Evolutionary conservation across 1,140 invertebrate genomes (phyloP).

Genomic region (Trissolcus basalis): DNA sequence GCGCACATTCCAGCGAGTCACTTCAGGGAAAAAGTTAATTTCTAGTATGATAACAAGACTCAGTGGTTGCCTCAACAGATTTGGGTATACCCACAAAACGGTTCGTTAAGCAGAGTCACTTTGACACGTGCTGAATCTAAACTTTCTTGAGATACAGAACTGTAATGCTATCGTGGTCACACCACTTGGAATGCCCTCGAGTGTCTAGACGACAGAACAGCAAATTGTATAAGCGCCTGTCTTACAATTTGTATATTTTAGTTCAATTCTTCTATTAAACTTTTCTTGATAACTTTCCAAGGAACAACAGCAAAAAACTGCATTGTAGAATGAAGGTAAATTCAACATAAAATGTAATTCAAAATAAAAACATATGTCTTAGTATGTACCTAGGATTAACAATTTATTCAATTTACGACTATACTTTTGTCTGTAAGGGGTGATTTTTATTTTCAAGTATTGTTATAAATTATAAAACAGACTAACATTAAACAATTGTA

Average conservation of each 20-base stretch:
- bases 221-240: constrained; percentile 50
- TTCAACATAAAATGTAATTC: no score
- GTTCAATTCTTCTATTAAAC: constrained; percentile 35
- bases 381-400: no score
- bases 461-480: no score
- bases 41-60: constrained; percentile 38
- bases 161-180: constrained; percentile 39
- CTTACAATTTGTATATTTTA: constrained; percentile 47
- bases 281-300: constrained; percentile 23
- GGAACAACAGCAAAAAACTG: not conserved
- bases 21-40: constrained; percentile 42
- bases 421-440: no score
- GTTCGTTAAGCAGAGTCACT: constrained; percentile 70
- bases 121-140: constrained; percentile 66
- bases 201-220: constrained; percentile 53
- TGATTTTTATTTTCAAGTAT: no score
- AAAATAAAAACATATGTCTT: no score
- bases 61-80: constrained; percentile 30
- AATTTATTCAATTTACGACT: no score
- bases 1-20: not conserved
- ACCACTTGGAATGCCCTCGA: constrained; percentile 51
- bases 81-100: constrained; percentile 61
- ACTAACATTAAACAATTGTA: no score
- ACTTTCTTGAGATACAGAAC: constrained; percentile 46
- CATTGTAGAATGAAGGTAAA: no score